Evolutionary conservation across 2,113 vertebrate species (phyloP), one percentile per base, ranked within the genome.

Genomic region (Grammomys dolichurus): DNA sequence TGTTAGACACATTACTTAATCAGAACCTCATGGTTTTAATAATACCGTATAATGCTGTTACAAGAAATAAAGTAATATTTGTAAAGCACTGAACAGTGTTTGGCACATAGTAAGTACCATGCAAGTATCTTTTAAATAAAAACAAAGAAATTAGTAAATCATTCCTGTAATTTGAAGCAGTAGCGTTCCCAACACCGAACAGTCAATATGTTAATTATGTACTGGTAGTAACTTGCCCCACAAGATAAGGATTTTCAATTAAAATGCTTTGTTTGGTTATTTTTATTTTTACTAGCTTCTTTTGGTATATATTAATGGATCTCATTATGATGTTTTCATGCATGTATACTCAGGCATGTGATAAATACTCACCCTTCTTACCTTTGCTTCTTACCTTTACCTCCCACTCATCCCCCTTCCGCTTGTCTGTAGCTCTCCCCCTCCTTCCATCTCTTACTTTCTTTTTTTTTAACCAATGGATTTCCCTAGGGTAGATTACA

Each of bases 51-150:
- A 89, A 60, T 76, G 11, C 81, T 77, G 7, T 28, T 67, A 65
- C 3, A 58, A 80, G 31, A 28, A 76, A 46, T 72, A 93, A 89
- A 95, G 87, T 87, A 89, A 33, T 75, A 70, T 78, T 87, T 80
- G 8, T 76, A 76, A 95, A 84, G 22, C 36, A 77, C 11, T 77
- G 36, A 87, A 94, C 22, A 87, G 48, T 76, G 13, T 40, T 91
- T 93, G 63, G n/a, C 1, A 24, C 7, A 80, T 24, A 20, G 12
- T 43, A 91, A 94, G 28, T 76, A 75, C 65, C 84, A 22, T 48
- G 4, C 67, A 94, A 90, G 24, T n/a, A 84, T 77, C 91, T 78
- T n/a, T 92, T 95, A 95, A 91, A 81, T 90, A 87, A 96, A 96
- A 96, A 90, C 75, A 85, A 95, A 90, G 40, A 91, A 92, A 89